A percentile compares a stretch with the other conserved stretches of the same genome.
These are phyloP conservation scores for Athalia rosae DNA, from an alignment of 2,888 invertebrate species.

Conservation along the genomic window DNA sequence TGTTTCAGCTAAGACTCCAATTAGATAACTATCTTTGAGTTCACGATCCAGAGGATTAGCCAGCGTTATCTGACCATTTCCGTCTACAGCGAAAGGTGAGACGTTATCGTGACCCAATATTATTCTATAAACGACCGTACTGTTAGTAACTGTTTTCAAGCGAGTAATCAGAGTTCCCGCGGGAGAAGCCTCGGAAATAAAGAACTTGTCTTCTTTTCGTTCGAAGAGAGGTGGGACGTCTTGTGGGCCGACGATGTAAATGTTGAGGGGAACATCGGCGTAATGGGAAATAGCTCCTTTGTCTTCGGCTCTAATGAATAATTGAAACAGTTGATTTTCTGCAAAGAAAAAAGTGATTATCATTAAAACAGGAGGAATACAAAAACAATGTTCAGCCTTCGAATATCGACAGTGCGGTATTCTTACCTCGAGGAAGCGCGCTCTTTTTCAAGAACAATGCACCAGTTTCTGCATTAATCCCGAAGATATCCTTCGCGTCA, in stretches of 20 bases:
- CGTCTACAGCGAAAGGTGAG: conserved; percentile 82
- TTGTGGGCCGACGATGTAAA: conserved; percentile 84
- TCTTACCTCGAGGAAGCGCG: conserved; percentile 76
- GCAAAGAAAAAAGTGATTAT: conserved; percentile 59
- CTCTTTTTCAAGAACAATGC: conserved; percentile 81
- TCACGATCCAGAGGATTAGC: conserved; percentile 87
- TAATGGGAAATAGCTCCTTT: conserved; percentile 84
- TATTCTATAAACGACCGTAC: conserved; percentile 78
- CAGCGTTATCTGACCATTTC: conserved; percentile 84
- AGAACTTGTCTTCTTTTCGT: conserved; percentile 84
- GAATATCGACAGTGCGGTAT: background rate
- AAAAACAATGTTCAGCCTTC: background rate
- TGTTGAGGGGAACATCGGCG: conserved; percentile 87
- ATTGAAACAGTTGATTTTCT: conserved; percentile 88
- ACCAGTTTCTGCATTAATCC: conserved; percentile 85
- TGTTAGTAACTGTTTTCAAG: conserved; percentile 80
- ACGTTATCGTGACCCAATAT: conserved; percentile 78
- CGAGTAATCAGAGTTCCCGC: conserved; percentile 82
- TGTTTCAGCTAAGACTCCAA: conserved; percentile 84
- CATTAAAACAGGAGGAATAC: background rate
- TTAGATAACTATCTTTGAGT: conserved; percentile 80
- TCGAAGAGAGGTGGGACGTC: conserved; percentile 85
- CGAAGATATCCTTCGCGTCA: conserved; percentile 79
- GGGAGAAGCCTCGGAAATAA: conserved; percentile 85
- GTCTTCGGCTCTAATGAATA: conserved; percentile 93